Percentiles rank a stretch among this genome's conserved stretches.
These are phyloP conservation scores for Phenganax subtilis DNA, from an alignment of 92 coral and sea anemone genomes.

Conservation along the genomic window DNA sequence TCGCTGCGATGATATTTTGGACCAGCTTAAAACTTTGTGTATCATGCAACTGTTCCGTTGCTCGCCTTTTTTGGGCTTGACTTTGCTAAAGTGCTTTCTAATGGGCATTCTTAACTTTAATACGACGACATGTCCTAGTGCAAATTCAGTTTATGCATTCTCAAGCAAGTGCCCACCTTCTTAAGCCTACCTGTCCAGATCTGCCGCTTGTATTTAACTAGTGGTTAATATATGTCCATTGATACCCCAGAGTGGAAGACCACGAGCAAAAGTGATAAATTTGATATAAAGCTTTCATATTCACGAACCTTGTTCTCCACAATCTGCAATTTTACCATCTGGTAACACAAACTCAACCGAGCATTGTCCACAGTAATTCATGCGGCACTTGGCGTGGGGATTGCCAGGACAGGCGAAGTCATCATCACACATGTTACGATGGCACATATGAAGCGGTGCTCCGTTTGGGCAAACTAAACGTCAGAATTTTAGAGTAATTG, in stretches of 20 bases:
- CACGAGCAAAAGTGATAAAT: neutral
- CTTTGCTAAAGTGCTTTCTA: too few species aligned
- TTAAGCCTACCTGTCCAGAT: too few species aligned
- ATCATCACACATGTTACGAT: constrained; percentile 63
- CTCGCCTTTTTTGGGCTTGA: too few species aligned
- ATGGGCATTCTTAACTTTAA: too few species aligned
- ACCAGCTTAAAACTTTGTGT: too few species aligned
- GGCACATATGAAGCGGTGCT: constrained; percentile 74
- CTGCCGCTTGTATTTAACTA: too few species aligned
- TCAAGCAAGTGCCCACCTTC: too few species aligned
- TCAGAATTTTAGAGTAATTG: too few species aligned
- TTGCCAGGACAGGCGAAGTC: constrained; percentile 68
- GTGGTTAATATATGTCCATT: neutral
- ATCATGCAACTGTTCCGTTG: too few species aligned
- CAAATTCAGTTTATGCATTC: too few species aligned
- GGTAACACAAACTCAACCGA: constrained; percentile 69
- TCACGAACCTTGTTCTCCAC: constrained; percentile 56
- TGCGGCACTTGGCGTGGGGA: constrained; percentile 77
- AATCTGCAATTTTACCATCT: constrained; percentile 58
- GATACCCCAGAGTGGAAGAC: neutral
- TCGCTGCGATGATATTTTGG: too few species aligned
- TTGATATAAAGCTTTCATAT: neutral
- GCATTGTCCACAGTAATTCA: constrained; percentile 78
- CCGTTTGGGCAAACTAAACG: constrained; percentile 78
- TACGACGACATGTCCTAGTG: too few species aligned